Evolutionary conservation across 2,113 vertebrate genomes (phyloP).

Genomic region (Phylloscopus trochiloides): DNA sequence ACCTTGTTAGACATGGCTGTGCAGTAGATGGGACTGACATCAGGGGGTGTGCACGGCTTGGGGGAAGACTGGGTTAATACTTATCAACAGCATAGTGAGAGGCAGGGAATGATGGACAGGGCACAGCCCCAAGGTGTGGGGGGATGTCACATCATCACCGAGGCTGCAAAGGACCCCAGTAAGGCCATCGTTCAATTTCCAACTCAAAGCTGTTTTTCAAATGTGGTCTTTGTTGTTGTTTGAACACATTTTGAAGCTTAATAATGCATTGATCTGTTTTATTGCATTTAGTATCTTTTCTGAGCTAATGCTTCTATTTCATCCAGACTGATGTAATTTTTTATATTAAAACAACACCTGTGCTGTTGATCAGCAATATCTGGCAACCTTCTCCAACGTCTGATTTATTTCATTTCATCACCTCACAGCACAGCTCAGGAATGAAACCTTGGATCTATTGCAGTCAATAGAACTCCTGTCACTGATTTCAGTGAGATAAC

Average conservation of each 20-base stretch:
- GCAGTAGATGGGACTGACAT: neutral
- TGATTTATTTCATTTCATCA: slow-evolving; percentile 9
- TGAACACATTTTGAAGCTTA: neutral
- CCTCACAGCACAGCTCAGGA: neutral
- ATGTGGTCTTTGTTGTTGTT: neutral
- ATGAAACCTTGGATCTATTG: neutral
- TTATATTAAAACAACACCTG: neutral
- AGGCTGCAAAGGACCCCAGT: neutral
- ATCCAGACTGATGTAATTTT: neutral
- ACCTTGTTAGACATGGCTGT: neutral
- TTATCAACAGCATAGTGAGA: neutral
- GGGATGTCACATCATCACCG: neutral
- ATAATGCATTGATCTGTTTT: neutral
- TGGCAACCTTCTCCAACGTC: neutral
- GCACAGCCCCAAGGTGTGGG: neutral
- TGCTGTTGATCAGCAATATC: neutral
- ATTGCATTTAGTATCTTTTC: neutral
- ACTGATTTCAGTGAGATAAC: neutral
- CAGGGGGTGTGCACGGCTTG: accelerated
- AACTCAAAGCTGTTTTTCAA: neutral
- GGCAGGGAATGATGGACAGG: neutral
- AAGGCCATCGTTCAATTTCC: neutral
- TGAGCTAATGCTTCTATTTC: neutral
- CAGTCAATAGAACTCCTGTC: neutral
- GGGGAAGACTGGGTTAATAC: neutral